These are phyloP conservation scores for Omphaloscelis lunosa DNA, from an alignment of 2,888 invertebrate species.

Conservation along the genomic window DNA sequence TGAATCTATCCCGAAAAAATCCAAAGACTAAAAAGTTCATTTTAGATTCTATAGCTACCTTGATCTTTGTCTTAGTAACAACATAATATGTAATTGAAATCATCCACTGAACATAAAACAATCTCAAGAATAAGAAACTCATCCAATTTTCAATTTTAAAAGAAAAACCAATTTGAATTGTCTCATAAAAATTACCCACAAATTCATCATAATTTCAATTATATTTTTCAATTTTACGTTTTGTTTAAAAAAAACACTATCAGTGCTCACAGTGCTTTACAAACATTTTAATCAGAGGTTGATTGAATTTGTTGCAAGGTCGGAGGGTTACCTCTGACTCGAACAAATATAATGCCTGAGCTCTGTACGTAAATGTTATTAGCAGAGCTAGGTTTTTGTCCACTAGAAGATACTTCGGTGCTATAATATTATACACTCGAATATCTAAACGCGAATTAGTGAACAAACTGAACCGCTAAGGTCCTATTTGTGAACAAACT, in stretches of 20 bases:
- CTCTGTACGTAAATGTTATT: not conserved
- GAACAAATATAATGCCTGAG: conserved; percentile 17
- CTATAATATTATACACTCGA: too few relatives aligned
- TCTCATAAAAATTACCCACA: not conserved
- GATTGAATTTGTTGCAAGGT: conserved; percentile 25
- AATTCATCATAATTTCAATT: not conserved
- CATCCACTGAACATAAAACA: not conserved
- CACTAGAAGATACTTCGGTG: not conserved
- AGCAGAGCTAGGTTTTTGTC: not conserved
- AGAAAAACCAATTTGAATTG: not conserved
- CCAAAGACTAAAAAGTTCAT: not conserved
- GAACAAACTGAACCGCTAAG: too few relatives aligned
- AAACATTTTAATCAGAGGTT: conserved; percentile 24
- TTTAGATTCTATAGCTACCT: not conserved
- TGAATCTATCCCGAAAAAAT: not conserved
- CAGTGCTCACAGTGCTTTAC: not conserved
- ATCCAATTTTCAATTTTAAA: conserved; percentile 11
- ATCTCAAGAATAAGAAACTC: not conserved
- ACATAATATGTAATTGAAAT: not conserved
- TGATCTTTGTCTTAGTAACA: not conserved
- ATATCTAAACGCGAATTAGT: too few relatives aligned
- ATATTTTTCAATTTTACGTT: not conserved
- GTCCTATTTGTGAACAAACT: too few relatives aligned
- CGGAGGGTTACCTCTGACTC: not conserved
- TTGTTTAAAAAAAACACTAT: conserved; percentile 3